These are phyloP conservation scores for Drosophila obscura DNA, from an alignment of 1,140 invertebrate species.

Conservation along the genomic window DNA sequence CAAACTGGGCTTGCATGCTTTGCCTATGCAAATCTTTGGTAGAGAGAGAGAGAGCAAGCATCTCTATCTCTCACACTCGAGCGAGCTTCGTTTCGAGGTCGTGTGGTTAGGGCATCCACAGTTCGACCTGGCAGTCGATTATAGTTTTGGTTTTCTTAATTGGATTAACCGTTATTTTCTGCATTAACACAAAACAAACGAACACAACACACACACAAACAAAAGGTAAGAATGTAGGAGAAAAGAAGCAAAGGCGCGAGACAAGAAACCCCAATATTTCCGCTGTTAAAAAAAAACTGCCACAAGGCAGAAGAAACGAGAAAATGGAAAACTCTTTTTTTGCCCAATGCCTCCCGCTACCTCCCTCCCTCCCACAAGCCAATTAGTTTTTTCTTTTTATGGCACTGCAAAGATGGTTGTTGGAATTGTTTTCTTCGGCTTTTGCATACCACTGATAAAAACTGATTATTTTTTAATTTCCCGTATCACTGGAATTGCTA, in stretches of 20 bases:
- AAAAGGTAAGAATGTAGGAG: slow-evolving; percentile 35
- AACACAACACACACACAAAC: slow-evolving; percentile 42
- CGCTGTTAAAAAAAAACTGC: slow-evolving; percentile 44
- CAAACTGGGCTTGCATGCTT: not conserved
- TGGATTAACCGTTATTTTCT: slow-evolving; percentile 75
- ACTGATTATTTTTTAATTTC: slow-evolving; percentile 47
- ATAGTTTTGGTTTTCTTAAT: slow-evolving; percentile 70
- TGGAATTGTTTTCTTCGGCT: slow-evolving; percentile 24
- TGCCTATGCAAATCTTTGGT: not conserved
- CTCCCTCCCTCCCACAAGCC: too few species aligned
- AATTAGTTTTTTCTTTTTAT: too few species aligned
- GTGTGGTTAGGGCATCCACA: slow-evolving; percentile 35
- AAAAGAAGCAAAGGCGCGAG: slow-evolving; percentile 34
- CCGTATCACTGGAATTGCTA: slow-evolving; percentile 20
- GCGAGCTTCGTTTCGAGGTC: too few species aligned
- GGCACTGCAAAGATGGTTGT: too few species aligned
- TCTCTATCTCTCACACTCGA: not conserved
- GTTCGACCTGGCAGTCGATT: slow-evolving; percentile 25
- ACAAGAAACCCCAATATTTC: slow-evolving; percentile 67
- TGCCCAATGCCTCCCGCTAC: too few species aligned
- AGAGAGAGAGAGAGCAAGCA: too few species aligned
- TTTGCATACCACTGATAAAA: slow-evolving; percentile 48
- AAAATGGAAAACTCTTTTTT: slow-evolving; percentile 6
- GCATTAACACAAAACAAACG: slow-evolving; percentile 41
- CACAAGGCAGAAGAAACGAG: slow-evolving; percentile 8